Evolutionary conservation across 2,797 vertebrate genomes (phyloP), one percentile per base, ranked within the genome.

Genomic region (Nasua narica): DNA sequence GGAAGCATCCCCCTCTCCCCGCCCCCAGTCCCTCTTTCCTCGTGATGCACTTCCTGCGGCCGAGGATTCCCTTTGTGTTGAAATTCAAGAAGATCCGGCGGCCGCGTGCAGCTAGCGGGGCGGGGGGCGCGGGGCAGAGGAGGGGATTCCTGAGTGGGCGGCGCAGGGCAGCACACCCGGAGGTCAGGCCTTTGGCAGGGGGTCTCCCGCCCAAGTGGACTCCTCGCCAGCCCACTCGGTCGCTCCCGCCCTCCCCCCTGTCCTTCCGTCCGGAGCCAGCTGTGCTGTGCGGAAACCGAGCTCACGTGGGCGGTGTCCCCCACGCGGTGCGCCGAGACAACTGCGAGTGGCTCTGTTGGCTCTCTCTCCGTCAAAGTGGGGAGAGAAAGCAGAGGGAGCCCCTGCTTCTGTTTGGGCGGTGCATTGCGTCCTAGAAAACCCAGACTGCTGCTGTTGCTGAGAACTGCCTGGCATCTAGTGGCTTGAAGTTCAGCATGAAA

Each of bases 31-130:
- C 92, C 92, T 79, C 78, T 69, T 70, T n/a, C 90, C 27, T 15
- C 0, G 88, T 98, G 98, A 98, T 98, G 98, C 96, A 98, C 93
- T 98, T 98, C 98, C 98, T 97, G 97, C 91, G 83, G 92, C 97
- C 84, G 96, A 98, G 98, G 98, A 98, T 98, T 98, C 98, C 98
- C 98, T 98, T 98, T 98, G 98, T 98, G 96, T 97, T 91, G 96
- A 97, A 93, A 97, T 78, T 92, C 90, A 23, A 56, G 84, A 43
- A 92, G 96, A 94, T 97, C 97, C 96, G 96, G 97, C 96, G 0
- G 23, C 29, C 0, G n/a, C 58, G 69, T 77, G 13, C 25, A 9
- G 92, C 92, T 1, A 0, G 46, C n/a, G 15, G 25, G 65, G 88
- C 84, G 27, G 81, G 87, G 84, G 82, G 32, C 40, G 83, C 54